Evolutionary conservation across 2,113 vertebrate genomes (phyloP), one percentile per base, ranked within the genome.

Genomic region (Cnemophilus loriae): DNA sequence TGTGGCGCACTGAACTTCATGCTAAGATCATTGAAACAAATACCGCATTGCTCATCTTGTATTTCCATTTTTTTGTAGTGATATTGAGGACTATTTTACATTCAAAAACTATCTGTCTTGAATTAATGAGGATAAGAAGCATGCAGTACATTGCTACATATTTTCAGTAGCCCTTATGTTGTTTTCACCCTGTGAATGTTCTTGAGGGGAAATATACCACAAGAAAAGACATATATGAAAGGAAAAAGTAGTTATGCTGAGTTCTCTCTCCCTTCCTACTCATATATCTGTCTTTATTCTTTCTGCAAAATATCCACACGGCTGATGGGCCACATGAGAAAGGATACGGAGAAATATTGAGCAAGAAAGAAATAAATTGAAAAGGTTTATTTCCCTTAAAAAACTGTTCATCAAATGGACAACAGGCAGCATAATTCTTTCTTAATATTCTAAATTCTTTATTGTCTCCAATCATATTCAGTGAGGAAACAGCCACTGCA

Each of bases 151-250:
- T 50, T 80, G 88, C 53, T 80, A 80, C 42, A 16, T 79, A 92
- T 93, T 95, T 95, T 95, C 96, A 80, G 82, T 83, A 90, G 85
- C 71, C 70, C 84, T 79, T 83, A 91, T 77, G 82, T 80, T 96
- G 91, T 85, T 96, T 91, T 93, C 82, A 87, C 63, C 78, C 75
- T 83, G 42, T 85, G 93, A 95, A 80, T 65, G 55, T 79, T 89
- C 86, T 84, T 83, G 82, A 90, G 35, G 69, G 59, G 75, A 95
- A 92, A 91, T 91, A 93, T 17, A 88, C 37, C 71, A 77, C 11
- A 27, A 60, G 59, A 77, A 83, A 90, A 95, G 27, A 67, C 44
- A 86, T 49, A 89, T 35, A 89, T 63, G 67, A 95, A 88, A 91
- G 50, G 21, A 13, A 94, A 75, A 86, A 83, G 39, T 44, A 92